Conservation (phyloP, 23 tunicate species). For the Botrylloides violaceus region DNA sequence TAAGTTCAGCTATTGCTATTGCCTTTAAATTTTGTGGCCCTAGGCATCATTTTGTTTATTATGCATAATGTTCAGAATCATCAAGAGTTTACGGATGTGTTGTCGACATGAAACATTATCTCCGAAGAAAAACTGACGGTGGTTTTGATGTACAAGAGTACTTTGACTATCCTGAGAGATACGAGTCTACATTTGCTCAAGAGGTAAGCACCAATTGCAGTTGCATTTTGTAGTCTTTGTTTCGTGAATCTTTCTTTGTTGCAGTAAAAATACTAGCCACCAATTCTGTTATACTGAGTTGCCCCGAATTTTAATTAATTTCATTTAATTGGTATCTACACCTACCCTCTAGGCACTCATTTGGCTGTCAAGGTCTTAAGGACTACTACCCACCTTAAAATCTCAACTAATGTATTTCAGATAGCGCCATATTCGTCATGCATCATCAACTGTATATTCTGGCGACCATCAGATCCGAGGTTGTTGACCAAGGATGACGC, state of each 20-base stretch:
- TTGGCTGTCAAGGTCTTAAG: too few relatives aligned
- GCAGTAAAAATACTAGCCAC: too few relatives aligned
- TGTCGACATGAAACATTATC: slow-evolving; percentile 86
- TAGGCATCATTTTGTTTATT: too few relatives aligned
- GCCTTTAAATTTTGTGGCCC: too few relatives aligned
- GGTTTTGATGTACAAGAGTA: slow-evolving; percentile 84
- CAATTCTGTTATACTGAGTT: too few relatives aligned
- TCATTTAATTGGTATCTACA: too few relatives aligned
- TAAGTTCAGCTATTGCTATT: too few relatives aligned
- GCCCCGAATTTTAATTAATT: too few relatives aligned
- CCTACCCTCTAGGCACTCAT: too few relatives aligned
- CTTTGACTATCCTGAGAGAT: slow-evolving; percentile 59
- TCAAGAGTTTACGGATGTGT: slow-evolving; percentile 86
- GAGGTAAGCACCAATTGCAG: slow-evolving; percentile 52
- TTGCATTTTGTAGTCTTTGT: too few relatives aligned
- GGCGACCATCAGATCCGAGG: slow-evolving; percentile 95
- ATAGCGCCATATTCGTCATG: slow-evolving; percentile 98
- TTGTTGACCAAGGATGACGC: slow-evolving; percentile 62
- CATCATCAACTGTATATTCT: slow-evolving; percentile 90
- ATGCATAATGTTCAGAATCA: slow-evolving; percentile 31
- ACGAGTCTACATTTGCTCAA: slow-evolving; percentile 86
- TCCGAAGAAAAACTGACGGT: slow-evolving; percentile 70
- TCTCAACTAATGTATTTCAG: slow-evolving; percentile 1
- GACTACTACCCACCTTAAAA: too few relatives aligned
- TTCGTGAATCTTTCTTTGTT: too few relatives aligned